These are phyloP conservation scores for Rhipidura dahli DNA, from an alignment of 2,113 vertebrate genomes.

Conservation along the genomic window DNA sequence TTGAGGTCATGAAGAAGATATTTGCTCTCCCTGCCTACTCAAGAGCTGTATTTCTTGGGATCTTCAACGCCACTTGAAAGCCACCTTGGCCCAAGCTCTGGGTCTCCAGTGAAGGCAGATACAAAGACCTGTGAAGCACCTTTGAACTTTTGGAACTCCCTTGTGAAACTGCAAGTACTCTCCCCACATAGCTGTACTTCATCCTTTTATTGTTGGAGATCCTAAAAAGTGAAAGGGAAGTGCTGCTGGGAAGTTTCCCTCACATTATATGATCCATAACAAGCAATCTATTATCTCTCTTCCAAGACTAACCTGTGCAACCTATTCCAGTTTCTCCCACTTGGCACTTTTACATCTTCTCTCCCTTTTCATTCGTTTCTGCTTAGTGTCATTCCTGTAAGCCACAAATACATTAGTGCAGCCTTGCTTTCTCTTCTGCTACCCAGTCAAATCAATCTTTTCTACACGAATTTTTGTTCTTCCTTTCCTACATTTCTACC, in stretches of 20 bases:
- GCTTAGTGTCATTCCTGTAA: background rate
- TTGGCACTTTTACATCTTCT: background rate
- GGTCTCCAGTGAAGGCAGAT: background rate
- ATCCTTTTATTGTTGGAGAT: background rate
- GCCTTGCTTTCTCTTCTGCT: background rate
- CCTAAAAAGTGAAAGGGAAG: background rate
- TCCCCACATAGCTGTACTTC: background rate
- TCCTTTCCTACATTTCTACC: background rate
- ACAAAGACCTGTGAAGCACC: background rate
- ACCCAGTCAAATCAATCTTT: background rate
- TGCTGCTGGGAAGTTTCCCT: background rate
- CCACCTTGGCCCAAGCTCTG: background rate
- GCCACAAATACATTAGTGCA: background rate
- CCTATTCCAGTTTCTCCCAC: background rate
- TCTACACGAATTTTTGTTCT: accelerated
- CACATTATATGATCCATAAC: background rate
- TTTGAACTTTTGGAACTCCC: background rate
- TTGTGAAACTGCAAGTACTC: background rate
- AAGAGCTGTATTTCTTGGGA: background rate
- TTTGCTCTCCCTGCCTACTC: background rate
- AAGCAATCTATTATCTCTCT: background rate
- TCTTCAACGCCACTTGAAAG: background rate
- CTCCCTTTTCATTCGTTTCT: background rate
- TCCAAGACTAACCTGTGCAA: background rate
- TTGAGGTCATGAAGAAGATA: background rate